Conservation (phyloP, 2,113 vertebrate species). For the Neodon shergylaensis region DNA sequence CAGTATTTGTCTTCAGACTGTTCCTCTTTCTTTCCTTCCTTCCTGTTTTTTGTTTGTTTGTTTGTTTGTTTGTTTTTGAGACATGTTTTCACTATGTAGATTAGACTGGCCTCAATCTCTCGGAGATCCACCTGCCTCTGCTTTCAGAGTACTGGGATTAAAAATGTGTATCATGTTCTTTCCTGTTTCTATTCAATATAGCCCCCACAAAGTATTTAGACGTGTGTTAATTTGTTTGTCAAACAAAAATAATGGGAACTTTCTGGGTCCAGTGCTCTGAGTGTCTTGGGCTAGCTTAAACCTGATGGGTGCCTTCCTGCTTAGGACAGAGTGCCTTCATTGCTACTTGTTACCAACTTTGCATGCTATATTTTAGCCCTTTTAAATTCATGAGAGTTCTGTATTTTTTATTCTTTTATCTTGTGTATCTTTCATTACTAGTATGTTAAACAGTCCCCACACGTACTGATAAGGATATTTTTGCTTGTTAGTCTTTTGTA, state of each 20-base stretch:
- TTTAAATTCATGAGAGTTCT: neutral
- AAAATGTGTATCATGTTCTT: neutral
- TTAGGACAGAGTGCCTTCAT: neutral
- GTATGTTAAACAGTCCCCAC: neutral
- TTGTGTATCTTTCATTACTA: constrained; percentile 31
- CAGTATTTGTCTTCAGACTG: neutral
- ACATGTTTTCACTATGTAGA: neutral
- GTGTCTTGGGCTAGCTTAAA: neutral
- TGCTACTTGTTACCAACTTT: neutral
- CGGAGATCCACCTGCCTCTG: neutral
- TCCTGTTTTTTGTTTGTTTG: neutral
- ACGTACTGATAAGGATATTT: neutral
- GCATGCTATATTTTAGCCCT: neutral
- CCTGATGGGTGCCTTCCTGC: neutral
- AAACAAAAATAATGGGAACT: neutral
- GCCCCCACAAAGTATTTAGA: neutral
- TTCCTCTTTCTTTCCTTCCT: neutral
- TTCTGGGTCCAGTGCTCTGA: rapidly evolving
- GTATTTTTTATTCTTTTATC: constrained; percentile 20
- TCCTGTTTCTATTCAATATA: neutral
- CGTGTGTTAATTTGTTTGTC: neutral
- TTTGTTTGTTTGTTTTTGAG: neutral
- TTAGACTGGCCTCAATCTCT: neutral
- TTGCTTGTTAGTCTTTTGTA: neutral
- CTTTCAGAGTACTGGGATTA: neutral